Evolutionary conservation across 2,888 invertebrate genomes (phyloP).

Genomic region (Molanna angustata): DNA sequence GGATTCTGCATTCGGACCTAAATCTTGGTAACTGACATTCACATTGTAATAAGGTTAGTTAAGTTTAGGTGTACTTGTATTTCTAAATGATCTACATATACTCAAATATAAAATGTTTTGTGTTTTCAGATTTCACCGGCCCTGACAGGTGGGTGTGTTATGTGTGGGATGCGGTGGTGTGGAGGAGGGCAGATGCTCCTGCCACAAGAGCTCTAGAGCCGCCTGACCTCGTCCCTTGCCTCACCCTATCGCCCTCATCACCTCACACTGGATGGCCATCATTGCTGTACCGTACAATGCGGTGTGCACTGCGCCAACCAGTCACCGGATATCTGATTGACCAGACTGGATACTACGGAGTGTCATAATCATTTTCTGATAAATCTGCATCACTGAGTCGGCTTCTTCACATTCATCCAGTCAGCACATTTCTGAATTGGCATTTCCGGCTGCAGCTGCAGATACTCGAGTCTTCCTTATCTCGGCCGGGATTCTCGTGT

Average conservation of each 20-base stretch:
- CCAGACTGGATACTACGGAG: no score
- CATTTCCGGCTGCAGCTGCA: slow-evolving; percentile 3
- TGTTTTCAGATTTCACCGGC: slow-evolving; percentile 52
- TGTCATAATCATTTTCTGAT: not conserved
- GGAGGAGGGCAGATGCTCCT: slow-evolving; percentile 27
- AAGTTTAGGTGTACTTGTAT: no score
- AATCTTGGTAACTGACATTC: no score
- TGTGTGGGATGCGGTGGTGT: slow-evolving; percentile 6
- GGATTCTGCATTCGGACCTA: no score
- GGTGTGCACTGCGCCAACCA: not conserved
- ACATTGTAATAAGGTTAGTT: no score
- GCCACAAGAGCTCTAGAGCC: slow-evolving; percentile 30
- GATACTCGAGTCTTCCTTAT: slow-evolving; percentile 28
- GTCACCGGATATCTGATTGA: not conserved
- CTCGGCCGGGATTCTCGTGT: slow-evolving; percentile 17
- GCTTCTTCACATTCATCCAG: not conserved
- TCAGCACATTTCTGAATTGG: no score
- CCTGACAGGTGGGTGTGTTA: slow-evolving; percentile 47
- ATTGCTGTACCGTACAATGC: no score
- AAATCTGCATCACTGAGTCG: not conserved
- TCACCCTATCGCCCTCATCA: slow-evolving; percentile 18
- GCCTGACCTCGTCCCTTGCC: slow-evolving; percentile 22
- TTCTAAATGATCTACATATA: no score
- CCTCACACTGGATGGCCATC: slow-evolving; percentile 24
- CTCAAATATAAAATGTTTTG: no score